Evolutionary conservation across 2,888 invertebrate genomes (phyloP).

Genomic region (Belgica antarctica): DNA sequence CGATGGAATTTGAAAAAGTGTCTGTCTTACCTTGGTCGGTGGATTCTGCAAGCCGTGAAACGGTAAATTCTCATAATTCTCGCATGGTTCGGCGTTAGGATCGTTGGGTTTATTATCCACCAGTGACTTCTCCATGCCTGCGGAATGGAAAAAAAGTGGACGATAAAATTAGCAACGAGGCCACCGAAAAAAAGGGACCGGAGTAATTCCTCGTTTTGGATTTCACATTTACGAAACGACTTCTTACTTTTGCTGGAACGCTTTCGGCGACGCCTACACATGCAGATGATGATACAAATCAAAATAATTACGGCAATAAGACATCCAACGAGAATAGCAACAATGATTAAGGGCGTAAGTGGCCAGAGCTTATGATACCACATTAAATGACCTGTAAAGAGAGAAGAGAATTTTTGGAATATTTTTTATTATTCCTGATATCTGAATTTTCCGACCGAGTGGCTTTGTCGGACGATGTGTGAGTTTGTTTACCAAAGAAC

Average conservation of each 20-base stretch:
- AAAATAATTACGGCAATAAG: conserved; percentile 72
- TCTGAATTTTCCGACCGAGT: conserved; percentile 34
- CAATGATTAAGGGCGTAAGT: conserved; percentile 64
- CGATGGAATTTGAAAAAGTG: neutral
- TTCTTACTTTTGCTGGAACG: conserved; percentile 55
- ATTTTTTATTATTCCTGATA: conserved; percentile 5
- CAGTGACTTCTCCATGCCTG: conserved; percentile 43
- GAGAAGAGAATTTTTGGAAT: neutral
- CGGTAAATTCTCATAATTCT: conserved; percentile 91
- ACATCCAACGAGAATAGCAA: conserved; percentile 66
- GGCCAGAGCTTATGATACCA: conserved; percentile 79
- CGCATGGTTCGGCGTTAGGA: conserved; percentile 78
- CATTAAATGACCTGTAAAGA: conserved; percentile 65
- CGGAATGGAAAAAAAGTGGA: neutral
- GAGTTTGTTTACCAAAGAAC: too few relatives aligned
- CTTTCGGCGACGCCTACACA: conserved; percentile 75
- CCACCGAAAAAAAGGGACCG: conserved; percentile 16
- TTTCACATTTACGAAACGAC: conserved; percentile 8
- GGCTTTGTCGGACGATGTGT: too few relatives aligned
- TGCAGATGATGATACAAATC: conserved; percentile 80
- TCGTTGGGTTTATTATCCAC: conserved; percentile 54
- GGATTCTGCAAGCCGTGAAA: conserved; percentile 93
- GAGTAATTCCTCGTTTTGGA: conserved; percentile 11
- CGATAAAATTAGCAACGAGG: neutral
- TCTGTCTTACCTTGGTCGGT: conserved; percentile 80